Conservation (phyloP, 2,113 vertebrate species). For the Indicator maculatus region DNA sequence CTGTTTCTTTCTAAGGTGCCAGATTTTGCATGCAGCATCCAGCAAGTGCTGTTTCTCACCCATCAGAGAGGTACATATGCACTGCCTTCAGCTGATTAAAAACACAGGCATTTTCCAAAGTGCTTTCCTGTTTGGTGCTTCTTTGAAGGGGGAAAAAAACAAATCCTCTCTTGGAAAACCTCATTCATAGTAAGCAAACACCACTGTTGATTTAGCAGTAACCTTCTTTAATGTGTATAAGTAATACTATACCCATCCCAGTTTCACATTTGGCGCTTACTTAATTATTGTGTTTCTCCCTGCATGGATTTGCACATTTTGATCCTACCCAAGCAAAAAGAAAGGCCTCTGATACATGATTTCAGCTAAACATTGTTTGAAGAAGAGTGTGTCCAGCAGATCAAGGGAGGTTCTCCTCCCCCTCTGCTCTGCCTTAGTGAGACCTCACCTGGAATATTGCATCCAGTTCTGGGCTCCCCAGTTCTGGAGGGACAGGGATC, state of each 20-base stretch:
- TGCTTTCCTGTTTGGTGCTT: neutral
- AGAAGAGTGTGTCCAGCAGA: no score
- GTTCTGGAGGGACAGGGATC: no score
- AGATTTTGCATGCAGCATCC: neutral
- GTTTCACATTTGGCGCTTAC: neutral
- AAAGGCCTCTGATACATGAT: neutral
- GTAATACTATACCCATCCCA: neutral
- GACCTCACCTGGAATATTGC: no score
- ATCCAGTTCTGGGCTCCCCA: no score
- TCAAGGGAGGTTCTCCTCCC: no score
- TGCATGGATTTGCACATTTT: neutral
- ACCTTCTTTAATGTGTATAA: slow-evolving; percentile 27
- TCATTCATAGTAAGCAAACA: neutral
- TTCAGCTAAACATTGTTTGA: neutral
- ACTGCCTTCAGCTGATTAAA: neutral
- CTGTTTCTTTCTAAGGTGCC: neutral
- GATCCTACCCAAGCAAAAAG: neutral
- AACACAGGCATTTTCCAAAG: neutral
- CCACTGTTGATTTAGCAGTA: neutral
- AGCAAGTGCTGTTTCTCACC: neutral
- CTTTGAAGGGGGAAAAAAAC: neutral
- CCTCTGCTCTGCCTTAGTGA: no score
- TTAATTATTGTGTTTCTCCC: neutral
- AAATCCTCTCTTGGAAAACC: neutral
- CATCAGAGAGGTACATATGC: neutral